Evolutionary conservation across 2,888 invertebrate genomes (phyloP), one percentile per base, ranked within the genome.

Genomic region (Cantharis nigra): DNA sequence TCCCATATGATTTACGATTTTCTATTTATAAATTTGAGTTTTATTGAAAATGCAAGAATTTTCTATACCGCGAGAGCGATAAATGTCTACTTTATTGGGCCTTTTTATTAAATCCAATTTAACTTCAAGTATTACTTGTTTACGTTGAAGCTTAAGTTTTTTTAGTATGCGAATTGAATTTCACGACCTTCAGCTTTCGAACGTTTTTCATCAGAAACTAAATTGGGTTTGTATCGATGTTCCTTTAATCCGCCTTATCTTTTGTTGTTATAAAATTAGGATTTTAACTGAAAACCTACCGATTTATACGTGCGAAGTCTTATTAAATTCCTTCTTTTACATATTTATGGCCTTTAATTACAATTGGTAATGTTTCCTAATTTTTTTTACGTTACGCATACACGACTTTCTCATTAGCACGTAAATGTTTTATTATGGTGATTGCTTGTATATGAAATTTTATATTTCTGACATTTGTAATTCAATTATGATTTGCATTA

Each of bases 101-200:
- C 67, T 63, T 73, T 73, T 73, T 65, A 67, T 67, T 64, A 73
- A 73, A 73, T 73, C 33, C 72, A 73, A 73, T 73, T 73, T 73
- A 67, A 67, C 67, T 65, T 73, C 67, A 67, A 73, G 65, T 33
- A 73, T 73, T 73, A 73, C 72, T 65, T 73, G 72, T 73, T 73
- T 69, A 73, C 72, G 69, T 33, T 69, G 28, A 67, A 73, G 72
- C 72, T 67, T 73, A 73, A 73, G 72, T 73, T 73, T 73, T 73
- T 73, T 73, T 73, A 33, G 67, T 49, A 23, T 73, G 67, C 26
- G 49, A 26, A 73, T 72, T 65, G 65, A 72, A 23, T 73, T 73
- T 73, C 72, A 14, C 23, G 33, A 73, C 69, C 26, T 67, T 73
- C 49, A 72, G 72, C 28, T 67, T 67, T 62, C 69, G 33, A 73